Evolutionary conservation across 1,140 invertebrate species (phyloP), one percentile per base, ranked within the genome.

Genomic region (Drosophila lini): DNA sequence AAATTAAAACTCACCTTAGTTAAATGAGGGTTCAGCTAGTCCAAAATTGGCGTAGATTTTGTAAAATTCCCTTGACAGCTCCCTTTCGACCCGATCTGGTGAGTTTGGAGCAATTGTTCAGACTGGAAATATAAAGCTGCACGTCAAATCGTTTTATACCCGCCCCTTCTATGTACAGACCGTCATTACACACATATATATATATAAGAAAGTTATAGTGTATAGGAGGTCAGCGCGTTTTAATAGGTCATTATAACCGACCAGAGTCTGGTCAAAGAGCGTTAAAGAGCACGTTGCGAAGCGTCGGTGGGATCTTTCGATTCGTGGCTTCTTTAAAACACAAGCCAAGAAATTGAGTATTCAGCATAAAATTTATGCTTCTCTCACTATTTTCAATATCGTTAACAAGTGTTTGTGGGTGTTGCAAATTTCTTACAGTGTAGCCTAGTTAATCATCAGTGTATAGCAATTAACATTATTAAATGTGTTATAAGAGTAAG

Each of bases 71-170:
- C 60, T 59, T 19, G 13, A 15, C 22, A 2, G 16, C 22, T 58
- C 16, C 22, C 41, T 47, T 42, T 38, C 6, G 11, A 41, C 55
- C 45, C 48, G 76, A 70, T 80, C 68, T 78, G 61, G 41, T 73
- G 63, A 57, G 61, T 44, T 74, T 52, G 48, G 63, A 53, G 31
- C 47, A 44, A 77, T 68, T 58, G 70, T 55, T 55, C 19, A 64
- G 64, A 88, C 83, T 88, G 77, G 79, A 88, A 88, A 83, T 83
- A 80, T 62, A 88, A 83, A 59, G 80, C 84, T 55, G 53, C 61
- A 65, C 77, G 67, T 67, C 78, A 73, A 80, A 78, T 67, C 68
- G 64, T 78, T 88, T 89, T 88, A 88, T 88, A 88, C 71, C 47
- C 50, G 47, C 50, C 48, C 58, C 41, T 34, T 45, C 34, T 63